Conservation (phyloP, 1,140 invertebrate genomes). For the Drosophila ananassae region DNA sequence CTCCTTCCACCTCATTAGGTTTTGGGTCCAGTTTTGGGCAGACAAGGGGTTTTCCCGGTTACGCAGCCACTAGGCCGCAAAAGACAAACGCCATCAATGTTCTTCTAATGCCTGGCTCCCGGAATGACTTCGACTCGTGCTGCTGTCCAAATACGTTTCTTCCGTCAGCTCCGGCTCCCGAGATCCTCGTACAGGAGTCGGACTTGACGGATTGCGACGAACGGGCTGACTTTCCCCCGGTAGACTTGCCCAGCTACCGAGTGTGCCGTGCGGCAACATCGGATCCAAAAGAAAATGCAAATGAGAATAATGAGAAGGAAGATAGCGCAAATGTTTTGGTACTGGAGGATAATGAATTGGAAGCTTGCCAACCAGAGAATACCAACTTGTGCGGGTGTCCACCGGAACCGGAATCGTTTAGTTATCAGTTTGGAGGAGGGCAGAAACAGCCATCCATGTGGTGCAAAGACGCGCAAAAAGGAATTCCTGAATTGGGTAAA, state of each 20-base stretch:
- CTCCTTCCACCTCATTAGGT: not conserved
- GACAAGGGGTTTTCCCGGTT: not conserved
- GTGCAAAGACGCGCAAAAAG: not conserved
- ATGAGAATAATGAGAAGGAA: not conserved
- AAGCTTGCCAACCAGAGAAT: not conserved
- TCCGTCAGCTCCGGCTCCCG: conserved; percentile 3
- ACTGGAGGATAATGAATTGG: conserved; percentile 6
- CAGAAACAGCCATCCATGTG: too few relatives aligned
- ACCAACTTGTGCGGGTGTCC: not conserved
- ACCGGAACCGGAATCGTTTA: not conserved
- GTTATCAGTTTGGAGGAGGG: not conserved
- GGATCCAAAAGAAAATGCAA: not conserved
- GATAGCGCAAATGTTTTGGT: conserved; percentile 39
- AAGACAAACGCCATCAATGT: conserved; percentile 44
- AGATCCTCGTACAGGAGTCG: conserved; percentile 53
- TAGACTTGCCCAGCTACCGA: conserved; percentile 43
- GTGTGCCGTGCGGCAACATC: conserved; percentile 31
- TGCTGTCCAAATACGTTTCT: conserved; percentile 3
- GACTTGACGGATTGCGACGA: conserved; percentile 35
- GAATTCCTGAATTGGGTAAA: not conserved
- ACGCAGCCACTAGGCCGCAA: not conserved
- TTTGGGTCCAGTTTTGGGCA: not conserved
- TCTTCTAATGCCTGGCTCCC: conserved; percentile 41
- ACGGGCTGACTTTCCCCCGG: conserved; percentile 27
- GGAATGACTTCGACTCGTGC: conserved; percentile 1